Evolutionary conservation across 2,888 invertebrate species (phyloP).

Genomic region (Drosophila gaucha): DNA sequence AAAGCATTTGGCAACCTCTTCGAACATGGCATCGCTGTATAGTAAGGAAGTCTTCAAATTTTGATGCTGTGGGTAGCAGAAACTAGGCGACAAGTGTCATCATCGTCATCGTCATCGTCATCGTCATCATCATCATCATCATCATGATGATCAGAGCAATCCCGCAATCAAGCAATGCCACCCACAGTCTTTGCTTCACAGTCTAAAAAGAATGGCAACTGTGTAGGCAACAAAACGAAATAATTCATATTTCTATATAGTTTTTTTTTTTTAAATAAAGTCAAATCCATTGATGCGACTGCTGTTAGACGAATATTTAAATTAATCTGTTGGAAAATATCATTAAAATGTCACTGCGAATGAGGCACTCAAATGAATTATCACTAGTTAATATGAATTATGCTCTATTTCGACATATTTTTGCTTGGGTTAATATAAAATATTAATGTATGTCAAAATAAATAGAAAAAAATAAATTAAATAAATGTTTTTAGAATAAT

Average conservation of each 20-base stretch:
- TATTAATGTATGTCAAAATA: no score
- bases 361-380: conserved; percentile 24
- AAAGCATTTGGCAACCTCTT: conserved; percentile 54
- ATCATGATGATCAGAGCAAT: conserved; percentile 33
- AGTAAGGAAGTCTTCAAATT: conserved; percentile 55
- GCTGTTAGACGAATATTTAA: conserved; percentile 35
- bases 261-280: conserved; percentile 45
- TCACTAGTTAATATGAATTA: conserved; percentile 37
- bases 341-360: conserved; percentile 52
- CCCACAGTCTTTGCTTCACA: conserved; percentile 52
- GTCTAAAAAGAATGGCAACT: conserved; percentile 58
- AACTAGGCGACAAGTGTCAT: conserved; percentile 63
- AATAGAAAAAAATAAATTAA: no score
- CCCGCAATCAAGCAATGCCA: conserved; percentile 53
- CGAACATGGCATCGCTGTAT: conserved; percentile 35
- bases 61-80: conserved; percentile 51
- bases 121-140: neutral
- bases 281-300: conserved; percentile 39
- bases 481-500: no score
- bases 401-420: conserved; percentile 4
- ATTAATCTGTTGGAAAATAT: conserved; percentile 58
- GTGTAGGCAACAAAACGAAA: conserved; percentile 40
- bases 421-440: neutral
- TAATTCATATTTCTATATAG: conserved; percentile 57
- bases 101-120: neutral